These are phyloP conservation scores for Orchesella cincta DNA, from an alignment of 1,140 invertebrate species.

Conservation along the genomic window DNA sequence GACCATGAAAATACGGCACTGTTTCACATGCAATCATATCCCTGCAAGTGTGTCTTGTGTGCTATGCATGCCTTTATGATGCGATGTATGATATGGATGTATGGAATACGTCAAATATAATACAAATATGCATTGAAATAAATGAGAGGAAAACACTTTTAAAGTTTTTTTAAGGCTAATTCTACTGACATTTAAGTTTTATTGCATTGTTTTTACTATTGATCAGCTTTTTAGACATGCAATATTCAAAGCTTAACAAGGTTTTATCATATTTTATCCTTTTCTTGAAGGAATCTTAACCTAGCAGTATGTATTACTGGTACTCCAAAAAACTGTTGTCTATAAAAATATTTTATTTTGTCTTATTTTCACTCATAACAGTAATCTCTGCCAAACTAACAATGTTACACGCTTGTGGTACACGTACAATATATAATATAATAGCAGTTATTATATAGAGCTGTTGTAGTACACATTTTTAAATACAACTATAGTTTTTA, in stretches of 20 bases:
- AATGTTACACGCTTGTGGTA: background rate
- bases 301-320: constrained; percentile 3
- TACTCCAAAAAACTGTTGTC: constrained; percentile 23
- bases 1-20: too few species aligned
- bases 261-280: background rate
- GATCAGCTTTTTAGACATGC: constrained; percentile 28
- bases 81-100: too few species aligned
- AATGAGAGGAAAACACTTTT: too few species aligned
- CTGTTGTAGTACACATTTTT: background rate
- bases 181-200: constrained; percentile 26
- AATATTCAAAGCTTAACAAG: constrained; percentile 18
- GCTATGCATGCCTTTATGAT: too few species aligned
- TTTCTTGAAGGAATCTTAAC: background rate
- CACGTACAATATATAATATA: constrained; percentile 9
- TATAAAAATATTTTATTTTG: constrained; percentile 28
- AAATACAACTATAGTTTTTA: background rate
- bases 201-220: constrained; percentile 29
- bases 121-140: too few species aligned
- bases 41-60: too few species aligned
- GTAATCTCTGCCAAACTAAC: constrained; percentile 29
- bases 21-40: too few species aligned
- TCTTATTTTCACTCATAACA: constrained; percentile 23
- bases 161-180: constrained; percentile 4
- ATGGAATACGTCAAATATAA: too few species aligned
- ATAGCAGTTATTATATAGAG: background rate